Conservation (phyloP, 64 coral and sea anemone genomes). For the Platygyra sinensis region DNA sequence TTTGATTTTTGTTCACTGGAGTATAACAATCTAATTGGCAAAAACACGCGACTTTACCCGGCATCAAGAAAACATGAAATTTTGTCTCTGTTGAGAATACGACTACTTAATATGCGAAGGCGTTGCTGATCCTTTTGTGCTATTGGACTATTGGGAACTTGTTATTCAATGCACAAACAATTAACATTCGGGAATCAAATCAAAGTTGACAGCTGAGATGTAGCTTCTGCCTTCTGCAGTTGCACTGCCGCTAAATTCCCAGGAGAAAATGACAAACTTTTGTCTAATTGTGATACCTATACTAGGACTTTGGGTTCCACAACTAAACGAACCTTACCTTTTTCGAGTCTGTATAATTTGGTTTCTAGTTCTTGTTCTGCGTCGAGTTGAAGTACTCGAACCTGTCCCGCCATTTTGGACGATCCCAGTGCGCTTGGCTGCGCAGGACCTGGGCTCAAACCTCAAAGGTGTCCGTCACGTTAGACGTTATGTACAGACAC, state of each 20-base stretch:
- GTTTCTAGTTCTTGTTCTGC: slow-evolving; percentile 54
- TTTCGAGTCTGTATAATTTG: slow-evolving; percentile 62
- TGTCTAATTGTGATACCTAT: not conserved
- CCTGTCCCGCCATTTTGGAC: slow-evolving; percentile 65
- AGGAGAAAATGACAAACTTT: not conserved
- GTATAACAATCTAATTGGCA: not conserved
- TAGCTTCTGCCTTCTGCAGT: not conserved
- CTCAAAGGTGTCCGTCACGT: not conserved
- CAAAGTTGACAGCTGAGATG: too few species aligned
- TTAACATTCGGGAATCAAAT: too few species aligned
- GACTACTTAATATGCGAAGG: too few species aligned
- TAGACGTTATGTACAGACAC: not conserved
- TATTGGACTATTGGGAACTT: too few species aligned
- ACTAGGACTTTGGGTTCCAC: not conserved
- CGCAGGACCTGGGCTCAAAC: not conserved
- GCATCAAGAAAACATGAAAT: not conserved
- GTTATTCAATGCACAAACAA: too few species aligned
- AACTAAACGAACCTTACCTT: slow-evolving; percentile 27
- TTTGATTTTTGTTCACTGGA: not conserved
- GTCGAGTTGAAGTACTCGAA: slow-evolving; percentile 62
- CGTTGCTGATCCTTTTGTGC: too few species aligned
- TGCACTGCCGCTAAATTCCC: not conserved
- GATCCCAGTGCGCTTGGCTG: not conserved
- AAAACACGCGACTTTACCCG: too few species aligned
- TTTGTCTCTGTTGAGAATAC: too few species aligned